Evolutionary conservation across 2,888 invertebrate species (phyloP).

Genomic region (Hydroisotoma schaefferi): DNA sequence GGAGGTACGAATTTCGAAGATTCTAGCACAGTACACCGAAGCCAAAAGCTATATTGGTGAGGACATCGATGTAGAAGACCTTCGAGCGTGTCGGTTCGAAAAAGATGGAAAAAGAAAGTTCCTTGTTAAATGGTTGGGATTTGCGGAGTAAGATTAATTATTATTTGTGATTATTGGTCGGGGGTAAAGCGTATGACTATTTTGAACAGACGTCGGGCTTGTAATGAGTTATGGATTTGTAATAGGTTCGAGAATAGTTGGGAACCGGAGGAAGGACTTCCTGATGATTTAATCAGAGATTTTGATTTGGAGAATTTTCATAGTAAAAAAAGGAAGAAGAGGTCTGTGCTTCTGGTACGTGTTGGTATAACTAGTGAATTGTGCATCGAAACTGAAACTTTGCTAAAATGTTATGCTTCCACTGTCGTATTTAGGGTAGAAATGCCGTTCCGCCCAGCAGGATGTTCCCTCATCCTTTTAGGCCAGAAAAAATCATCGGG

Average conservation of each 20-base stretch:
- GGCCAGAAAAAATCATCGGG: too few relatives aligned
- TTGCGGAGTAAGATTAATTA: neutral
- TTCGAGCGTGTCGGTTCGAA: neutral
- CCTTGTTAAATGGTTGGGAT: constrained; percentile 1
- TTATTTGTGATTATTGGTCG: neutral
- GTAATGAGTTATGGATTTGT: neutral
- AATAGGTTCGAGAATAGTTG: neutral
- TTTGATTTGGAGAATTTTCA: neutral
- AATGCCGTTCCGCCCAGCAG: too few relatives aligned
- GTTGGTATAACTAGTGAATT: too few relatives aligned
- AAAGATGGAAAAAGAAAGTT: neutral
- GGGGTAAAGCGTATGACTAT: neutral
- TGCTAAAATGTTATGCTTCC: too few relatives aligned
- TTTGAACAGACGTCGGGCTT: neutral
- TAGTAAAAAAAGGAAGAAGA: neutral
- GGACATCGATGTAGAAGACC: too few relatives aligned
- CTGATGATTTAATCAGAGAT: neutral
- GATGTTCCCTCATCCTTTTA: too few relatives aligned
- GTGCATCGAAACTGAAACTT: too few relatives aligned
- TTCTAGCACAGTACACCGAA: too few relatives aligned
- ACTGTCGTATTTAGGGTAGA: too few relatives aligned
- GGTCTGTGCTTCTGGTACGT: too few relatives aligned
- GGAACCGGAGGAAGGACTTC: constrained; percentile 1
- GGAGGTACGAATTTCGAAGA: too few relatives aligned
- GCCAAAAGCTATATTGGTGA: too few relatives aligned